Evolutionary conservation across 2,797 vertebrate genomes (phyloP), one percentile per base, ranked within the genome.

Genomic region (Pseudomugil gertrudae): DNA sequence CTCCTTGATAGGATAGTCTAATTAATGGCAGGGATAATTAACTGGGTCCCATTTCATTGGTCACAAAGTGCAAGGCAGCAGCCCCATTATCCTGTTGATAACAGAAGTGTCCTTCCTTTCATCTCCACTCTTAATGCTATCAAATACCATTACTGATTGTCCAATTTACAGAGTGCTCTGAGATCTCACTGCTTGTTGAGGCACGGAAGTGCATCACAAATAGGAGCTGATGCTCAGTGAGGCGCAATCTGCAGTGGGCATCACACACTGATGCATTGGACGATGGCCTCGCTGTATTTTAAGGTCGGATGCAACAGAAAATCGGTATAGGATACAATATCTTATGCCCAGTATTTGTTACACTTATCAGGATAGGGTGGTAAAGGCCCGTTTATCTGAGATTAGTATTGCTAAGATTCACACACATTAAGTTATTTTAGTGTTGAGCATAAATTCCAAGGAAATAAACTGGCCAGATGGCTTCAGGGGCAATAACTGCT

Each of bases 101-200:
- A 92, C 86, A 84, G 59, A 47, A 87, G 83, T 91, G 91, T 88
- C 89, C 89, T 90, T 92, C 87, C 90, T 88, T 88, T 92, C 89
- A 87, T 92, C 89, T 87, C 77, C 81, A 55, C 80, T 80, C 85
- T 82, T 92, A 92, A 91, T 90, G 86, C 86, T 74, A 80, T 91
- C 90, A 90, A 89, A 92, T 90, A 85, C 80, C 84, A 90, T 84
- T 81, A 89, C 89, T 90, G 89, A 90, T 91, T 90, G 90, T 91
- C 84, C 89, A 92, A 92, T 93, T 92, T 91, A 76, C 74, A 50
- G 81, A 80, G 84, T 83, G 85, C 85, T 87, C 71, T 75, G 87
- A 81, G 89, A 84, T 81, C 82, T 57, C 47, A n/a, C 73, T 54
- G 78, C 80, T 76, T 76, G 79, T 78, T 36, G 74, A 85, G 66